These are phyloP conservation scores for Peromyscus eremicus DNA, from an alignment of 2,797 vertebrate genomes.

Conservation along the genomic window DNA sequence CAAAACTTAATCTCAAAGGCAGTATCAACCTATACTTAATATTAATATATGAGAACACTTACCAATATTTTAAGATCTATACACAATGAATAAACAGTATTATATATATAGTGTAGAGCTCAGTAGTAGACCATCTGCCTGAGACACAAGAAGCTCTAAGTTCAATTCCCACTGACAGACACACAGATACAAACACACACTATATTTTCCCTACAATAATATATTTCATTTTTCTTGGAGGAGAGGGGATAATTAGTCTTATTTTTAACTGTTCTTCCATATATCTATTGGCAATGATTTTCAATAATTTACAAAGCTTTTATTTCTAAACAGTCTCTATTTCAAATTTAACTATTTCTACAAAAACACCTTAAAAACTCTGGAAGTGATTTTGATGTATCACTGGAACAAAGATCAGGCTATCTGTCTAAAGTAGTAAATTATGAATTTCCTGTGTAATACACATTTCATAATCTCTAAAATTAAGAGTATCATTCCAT, in stretches of 20 bases:
- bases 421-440: slow-evolving; percentile 22
- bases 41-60: neutral
- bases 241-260: neutral
- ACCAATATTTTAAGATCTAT: slow-evolving; percentile 12
- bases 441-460: neutral
- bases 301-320: slow-evolving; percentile 63
- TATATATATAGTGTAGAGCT: neutral
- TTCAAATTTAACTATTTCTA: slow-evolving; percentile 49
- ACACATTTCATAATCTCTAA: slow-evolving; percentile 40
- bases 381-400: slow-evolving; percentile 18
- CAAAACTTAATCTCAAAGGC: slow-evolving; percentile 23
- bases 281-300: slow-evolving; percentile 26
- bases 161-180: neutral
- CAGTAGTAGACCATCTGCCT: neutral
- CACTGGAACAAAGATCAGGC: slow-evolving; percentile 28
- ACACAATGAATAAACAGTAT: neutral
- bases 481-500: neutral
- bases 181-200: neutral
- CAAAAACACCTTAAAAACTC: slow-evolving; percentile 44
- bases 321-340: neutral
- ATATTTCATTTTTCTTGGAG: neutral
- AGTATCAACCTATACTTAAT: neutral
- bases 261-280: slow-evolving; percentile 46
- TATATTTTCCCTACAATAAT: neutral
- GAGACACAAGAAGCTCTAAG: neutral